Evolutionary conservation across 2,113 vertebrate species (phyloP).

Genomic region (Cardinalis cardinalis): DNA sequence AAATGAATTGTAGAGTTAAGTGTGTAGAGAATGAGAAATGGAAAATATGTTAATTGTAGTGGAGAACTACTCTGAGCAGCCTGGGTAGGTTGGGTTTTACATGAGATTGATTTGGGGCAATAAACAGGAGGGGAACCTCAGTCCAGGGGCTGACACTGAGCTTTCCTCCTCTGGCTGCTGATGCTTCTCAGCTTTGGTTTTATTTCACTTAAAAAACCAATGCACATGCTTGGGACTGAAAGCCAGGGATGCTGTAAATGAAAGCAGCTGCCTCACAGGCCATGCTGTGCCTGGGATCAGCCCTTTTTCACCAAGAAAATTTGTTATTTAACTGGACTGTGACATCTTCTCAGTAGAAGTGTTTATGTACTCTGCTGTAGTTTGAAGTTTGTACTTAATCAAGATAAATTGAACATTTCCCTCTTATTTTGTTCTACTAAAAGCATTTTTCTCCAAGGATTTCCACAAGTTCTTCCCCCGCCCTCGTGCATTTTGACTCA

Average conservation of each 20-base stretch:
- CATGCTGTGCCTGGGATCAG: background rate
- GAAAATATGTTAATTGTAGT: background rate
- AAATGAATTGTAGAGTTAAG: background rate
- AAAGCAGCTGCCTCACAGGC: background rate
- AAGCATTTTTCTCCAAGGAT: background rate
- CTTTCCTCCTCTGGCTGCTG: background rate
- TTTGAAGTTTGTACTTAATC: background rate
- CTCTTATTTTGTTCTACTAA: background rate
- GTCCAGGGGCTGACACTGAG: rapidly evolving
- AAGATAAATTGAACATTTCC: background rate
- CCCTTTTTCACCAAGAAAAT: background rate
- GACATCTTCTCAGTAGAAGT: rapidly evolving
- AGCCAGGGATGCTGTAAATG: background rate
- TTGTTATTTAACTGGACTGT: background rate
- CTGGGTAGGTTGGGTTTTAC: background rate
- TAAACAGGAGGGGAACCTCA: background rate
- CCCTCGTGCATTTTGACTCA: background rate
- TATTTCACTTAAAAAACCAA: background rate
- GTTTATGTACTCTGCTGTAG: background rate
- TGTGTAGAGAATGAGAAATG: background rate
- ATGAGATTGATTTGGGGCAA: background rate
- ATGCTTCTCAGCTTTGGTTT: background rate
- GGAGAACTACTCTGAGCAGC: background rate
- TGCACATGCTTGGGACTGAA: background rate
- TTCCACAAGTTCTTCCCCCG: rapidly evolving